phyloP scores from a whole-genome alignment of 2,888 invertebrate species.

The Cosmia trapezina region DNA sequence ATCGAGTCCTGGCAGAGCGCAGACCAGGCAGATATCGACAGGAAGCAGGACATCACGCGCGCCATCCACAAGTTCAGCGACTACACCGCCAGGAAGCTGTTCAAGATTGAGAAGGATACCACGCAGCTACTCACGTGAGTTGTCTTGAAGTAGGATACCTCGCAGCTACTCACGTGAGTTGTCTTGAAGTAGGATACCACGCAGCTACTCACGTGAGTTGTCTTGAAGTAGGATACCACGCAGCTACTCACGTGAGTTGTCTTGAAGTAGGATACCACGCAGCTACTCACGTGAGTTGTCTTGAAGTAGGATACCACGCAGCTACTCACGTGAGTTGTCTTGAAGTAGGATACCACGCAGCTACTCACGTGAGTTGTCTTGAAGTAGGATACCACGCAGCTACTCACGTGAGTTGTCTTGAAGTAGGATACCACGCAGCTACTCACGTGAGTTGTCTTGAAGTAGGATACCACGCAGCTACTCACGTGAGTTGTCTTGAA shows the following conservation, averaged over 20 bases:
- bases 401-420: conserved; percentile 97
- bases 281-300: conserved; percentile 97
- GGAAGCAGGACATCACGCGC: conserved; percentile 96
- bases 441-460: conserved; percentile 96
- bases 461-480: conserved; percentile 97
- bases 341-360: conserved; percentile 98
- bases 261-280: conserved; percentile 98
- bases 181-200: conserved; percentile 98
- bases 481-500: conserved; percentile 97
- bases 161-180: conserved; percentile 97
- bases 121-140: conserved; percentile 97
- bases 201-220: conserved; percentile 96
- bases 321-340: conserved; percentile 96
- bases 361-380: conserved; percentile 96
- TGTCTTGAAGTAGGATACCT: conserved; percentile 93
- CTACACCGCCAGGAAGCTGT: conserved; percentile 96
- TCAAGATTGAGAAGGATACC: conserved; percentile 96
- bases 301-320: conserved; percentile 98
- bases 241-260: conserved; percentile 97
- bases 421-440: conserved; percentile 98
- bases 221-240: conserved; percentile 98
- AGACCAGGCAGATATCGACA: conserved; percentile 95
- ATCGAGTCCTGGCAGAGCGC: conserved; percentile 99
- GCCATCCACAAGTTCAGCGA: conserved; percentile 98
- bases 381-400: conserved; percentile 98